Base-by-base conservation (phyloP, 2,888 invertebrate genomes). In the Ornithoptera alexandrae region DNA sequence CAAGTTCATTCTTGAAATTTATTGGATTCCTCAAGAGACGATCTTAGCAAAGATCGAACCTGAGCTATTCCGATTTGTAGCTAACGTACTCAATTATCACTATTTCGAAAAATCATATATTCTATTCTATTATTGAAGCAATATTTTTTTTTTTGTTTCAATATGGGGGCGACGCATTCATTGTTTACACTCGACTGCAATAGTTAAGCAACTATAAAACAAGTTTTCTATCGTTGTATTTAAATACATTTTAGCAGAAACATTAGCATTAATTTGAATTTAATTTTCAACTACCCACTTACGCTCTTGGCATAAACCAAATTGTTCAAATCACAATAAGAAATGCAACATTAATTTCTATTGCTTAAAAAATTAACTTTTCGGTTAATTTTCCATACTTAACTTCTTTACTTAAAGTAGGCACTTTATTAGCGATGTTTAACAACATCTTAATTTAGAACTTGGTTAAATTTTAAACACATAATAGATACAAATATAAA, bases 211-310 rank as follows among this genome's bases (percentile, higher is more conserved):
- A 59, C 63, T 56, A 65, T 69, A 71, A 72, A 74, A 71, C 68
- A 56, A 68, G 71, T 67, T 71, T 57, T 69, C 69, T 72, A 72
- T 71, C 50, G 67, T 50, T 24, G 24, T 67, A 62, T 69, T 70
- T 69, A 62, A 30, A 68, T 59, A 57, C 65, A 62, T 69, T 73
- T 56, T 73, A 67, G 71, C 67, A 70, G 42, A 66, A 64, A 70
- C 70, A 66, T 66, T 73, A 68, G 61, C 61, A n/a, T 61, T 50
- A 4, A 67, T 53, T 15, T 17, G 61, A 61, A 58, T 57, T 17
- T 59, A 62, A 22, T 62, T 62, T 24, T n/a, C n/a, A 10, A 39
- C 30, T 39, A 39, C 39, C 20, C 20, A 30, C 56, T 8, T 17
- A 64, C 39, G 18, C 36, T 3, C 30, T 39, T 36, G 57, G 18